Conservation (phyloP, 2,797 vertebrate genomes). For the Pitangus sulphuratus region DNA sequence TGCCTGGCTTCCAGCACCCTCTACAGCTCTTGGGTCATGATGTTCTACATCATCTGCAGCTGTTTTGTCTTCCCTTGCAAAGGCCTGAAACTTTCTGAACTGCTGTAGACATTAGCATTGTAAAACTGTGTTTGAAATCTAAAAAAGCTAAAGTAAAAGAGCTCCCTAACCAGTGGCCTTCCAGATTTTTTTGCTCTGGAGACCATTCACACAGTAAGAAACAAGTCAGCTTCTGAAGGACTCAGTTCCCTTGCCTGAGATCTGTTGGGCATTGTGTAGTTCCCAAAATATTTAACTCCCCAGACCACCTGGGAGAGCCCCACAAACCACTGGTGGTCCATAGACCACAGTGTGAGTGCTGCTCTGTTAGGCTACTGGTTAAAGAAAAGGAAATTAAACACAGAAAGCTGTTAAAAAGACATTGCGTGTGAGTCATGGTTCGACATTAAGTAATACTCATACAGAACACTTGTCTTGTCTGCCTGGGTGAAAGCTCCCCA, state of each 20-base stretch:
- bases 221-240: not conserved
- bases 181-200: not conserved
- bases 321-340: conserved; percentile 26
- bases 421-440: conserved; percentile 23
- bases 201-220: not conserved
- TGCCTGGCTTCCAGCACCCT: not conserved
- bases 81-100: not conserved
- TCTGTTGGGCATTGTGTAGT: not conserved
- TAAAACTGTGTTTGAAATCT: not conserved
- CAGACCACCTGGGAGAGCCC: conserved; percentile 1
- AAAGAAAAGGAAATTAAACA: conserved; percentile 54
- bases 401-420: conserved; percentile 45
- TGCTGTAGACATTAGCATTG: not conserved
- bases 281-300: conserved; percentile 1
- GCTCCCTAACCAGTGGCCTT: not conserved
- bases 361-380: conserved; percentile 7
- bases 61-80: not conserved
- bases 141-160: not conserved
- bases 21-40: rapidly evolving
- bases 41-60: not conserved
- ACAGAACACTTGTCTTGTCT: not conserved
- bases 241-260: not conserved
- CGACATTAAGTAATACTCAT: not conserved
- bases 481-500: not conserved
- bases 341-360: not conserved